A percentile compares a stretch with the other conserved stretches of the same genome.
These are phyloP conservation scores for Spodoptera picta DNA, from an alignment of 2,888 invertebrate genomes.

Conservation along the genomic window DNA sequence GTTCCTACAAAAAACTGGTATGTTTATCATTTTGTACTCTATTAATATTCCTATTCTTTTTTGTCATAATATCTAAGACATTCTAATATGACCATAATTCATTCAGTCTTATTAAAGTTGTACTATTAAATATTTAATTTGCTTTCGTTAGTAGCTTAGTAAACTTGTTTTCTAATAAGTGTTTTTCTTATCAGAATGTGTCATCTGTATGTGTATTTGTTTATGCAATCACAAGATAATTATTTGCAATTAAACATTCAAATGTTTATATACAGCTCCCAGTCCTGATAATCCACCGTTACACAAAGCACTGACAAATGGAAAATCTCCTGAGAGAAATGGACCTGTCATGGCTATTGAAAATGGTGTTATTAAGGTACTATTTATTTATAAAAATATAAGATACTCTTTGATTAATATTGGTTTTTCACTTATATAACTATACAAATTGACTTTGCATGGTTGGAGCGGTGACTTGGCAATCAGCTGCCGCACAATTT, in stretches of 20 bases:
- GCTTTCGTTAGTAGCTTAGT: too few relatives aligned
- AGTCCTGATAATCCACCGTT: slow-evolving; percentile 40
- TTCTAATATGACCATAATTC: background rate
- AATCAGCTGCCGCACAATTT: too few relatives aligned
- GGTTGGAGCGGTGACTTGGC: too few relatives aligned
- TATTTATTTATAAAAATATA: background rate
- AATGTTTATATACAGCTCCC: slow-evolving; percentile 57
- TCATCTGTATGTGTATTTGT: too few relatives aligned
- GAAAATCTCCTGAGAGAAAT: slow-evolving; percentile 63
- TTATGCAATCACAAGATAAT: background rate
- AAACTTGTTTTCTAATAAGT: too few relatives aligned
- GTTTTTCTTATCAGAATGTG: too few relatives aligned
- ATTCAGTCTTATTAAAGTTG: too few relatives aligned
- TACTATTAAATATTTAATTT: too few relatives aligned
- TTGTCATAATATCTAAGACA: background rate
- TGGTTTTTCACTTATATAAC: too few relatives aligned
- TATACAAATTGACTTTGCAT: too few relatives aligned
- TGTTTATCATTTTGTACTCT: background rate
- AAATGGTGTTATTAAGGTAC: slow-evolving; percentile 84
- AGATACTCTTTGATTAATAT: background rate
- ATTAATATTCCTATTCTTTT: slow-evolving; percentile 11
- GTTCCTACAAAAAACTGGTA: slow-evolving; percentile 81
- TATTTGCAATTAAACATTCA: slow-evolving; percentile 8
- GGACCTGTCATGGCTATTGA: slow-evolving; percentile 83
- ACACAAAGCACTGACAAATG: slow-evolving; percentile 45